Base-by-base conservation (phyloP, 2,113 vertebrate species). In the Dromas ardeola region DNA sequence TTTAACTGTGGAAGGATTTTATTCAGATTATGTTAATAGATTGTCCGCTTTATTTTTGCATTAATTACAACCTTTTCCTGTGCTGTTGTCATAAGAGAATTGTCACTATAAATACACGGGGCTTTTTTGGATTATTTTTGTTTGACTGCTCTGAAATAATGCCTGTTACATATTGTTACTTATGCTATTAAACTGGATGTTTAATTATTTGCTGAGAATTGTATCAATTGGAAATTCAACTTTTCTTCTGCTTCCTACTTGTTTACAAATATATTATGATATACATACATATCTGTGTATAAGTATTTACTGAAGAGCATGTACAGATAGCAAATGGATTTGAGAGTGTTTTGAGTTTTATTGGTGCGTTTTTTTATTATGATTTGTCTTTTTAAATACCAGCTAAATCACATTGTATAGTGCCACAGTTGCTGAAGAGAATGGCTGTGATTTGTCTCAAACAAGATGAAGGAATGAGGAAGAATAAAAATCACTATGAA, bases 21-120 rank as follows among this genome's bases (percentile, higher is more conserved):
- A 97, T 98, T 98, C 98, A 98, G 98, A 98, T 98, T 98, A 98
- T 98, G 98, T 96, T 98, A 98, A 98, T 98, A 98, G 98, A 98
- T 98, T 97, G 97, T 97, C 96, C n/a, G 30, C 97, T 95, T 98
- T 97, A 96, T 96, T 98, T 98, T 97, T 97, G 96, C 94, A 98
- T 98, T 98, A 98, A 98, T 98, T 98, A 96, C 96, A 97, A 98
- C 90, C 88, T 98, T 97, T 97, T 95, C 84, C 85, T 94, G 70
- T 93, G 94, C 86, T 96, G 86, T 95, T 96, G 85, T 97, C 47
- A 14, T 91, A 93, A 97, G 80, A 97, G 87, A 96, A 97, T 97
- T 97, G 95, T 97, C 93, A 77, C 78, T 91, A 73, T 96, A 91
- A 97, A 97, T 96, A 90, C 72, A 88, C 36, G 56, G 81, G 71